Conservation (phyloP, 2,113 vertebrate genomes). For the Raja brachyura region DNA sequence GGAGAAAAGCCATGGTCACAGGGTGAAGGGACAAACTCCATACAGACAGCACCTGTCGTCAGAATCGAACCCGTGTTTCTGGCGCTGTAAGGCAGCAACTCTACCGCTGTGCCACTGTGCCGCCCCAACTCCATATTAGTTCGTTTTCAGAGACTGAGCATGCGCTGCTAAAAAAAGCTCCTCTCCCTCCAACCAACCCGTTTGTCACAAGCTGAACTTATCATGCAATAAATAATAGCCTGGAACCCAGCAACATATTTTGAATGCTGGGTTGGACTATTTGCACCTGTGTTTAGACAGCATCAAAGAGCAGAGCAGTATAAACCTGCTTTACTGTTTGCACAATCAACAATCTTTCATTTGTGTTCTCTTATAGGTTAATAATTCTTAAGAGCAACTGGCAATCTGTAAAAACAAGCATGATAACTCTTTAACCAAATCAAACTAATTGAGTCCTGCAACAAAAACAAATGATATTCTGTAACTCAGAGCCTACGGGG, state of each 20-base stretch:
- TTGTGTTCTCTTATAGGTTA: neutral
- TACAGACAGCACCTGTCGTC: too few species aligned
- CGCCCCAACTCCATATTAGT: too few species aligned
- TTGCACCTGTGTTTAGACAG: slow-evolving; percentile 22
- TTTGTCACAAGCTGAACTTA: neutral
- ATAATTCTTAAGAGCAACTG: slow-evolving; percentile 3
- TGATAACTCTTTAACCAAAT: slow-evolving; percentile 10
- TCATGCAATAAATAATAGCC: neutral
- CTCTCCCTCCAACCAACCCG: neutral
- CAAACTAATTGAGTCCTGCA: neutral
- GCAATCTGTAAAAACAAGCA: neutral
- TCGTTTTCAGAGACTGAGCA: neutral
- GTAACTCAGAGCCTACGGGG: too few species aligned
- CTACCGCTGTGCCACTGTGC: too few species aligned
- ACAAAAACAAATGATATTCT: slow-evolving; percentile 1
- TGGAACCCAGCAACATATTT: neutral
- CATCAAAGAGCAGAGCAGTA: neutral
- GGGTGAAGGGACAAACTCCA: too few species aligned
- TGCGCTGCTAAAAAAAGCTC: neutral
- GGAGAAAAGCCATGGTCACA: too few species aligned
- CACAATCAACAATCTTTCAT: neutral
- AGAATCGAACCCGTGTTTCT: too few species aligned
- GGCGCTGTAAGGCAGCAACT: too few species aligned
- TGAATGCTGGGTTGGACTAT: neutral
- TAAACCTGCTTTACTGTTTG: slow-evolving; percentile 4